A percentile compares a stretch with the other conserved stretches of the same genome.
Evolutionary conservation across 2,888 invertebrate species (phyloP).

Genomic region (Lampropteryx suffumata): DNA sequence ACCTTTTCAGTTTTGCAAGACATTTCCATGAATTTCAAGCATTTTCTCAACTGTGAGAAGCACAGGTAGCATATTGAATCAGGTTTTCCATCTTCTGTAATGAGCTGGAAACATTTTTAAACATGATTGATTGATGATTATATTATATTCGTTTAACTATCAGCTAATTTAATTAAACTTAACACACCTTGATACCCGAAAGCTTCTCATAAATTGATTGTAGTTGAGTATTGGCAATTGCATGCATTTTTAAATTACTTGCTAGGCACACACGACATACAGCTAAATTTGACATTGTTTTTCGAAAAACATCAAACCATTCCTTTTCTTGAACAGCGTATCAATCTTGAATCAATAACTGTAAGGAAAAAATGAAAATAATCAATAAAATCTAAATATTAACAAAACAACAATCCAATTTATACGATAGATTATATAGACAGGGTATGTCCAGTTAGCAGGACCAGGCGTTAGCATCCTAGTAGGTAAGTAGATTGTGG

Average conservation of each 20-base stretch:
- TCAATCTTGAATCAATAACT: no score
- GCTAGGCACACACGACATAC: conserved; percentile 18
- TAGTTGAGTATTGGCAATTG: conserved; percentile 9
- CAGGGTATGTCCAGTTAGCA: no score
- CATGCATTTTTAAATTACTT: conserved; percentile 13
- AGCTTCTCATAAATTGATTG: conserved; percentile 16
- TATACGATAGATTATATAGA: no score
- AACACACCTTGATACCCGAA: conserved; percentile 8
- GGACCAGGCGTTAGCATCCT: no score
- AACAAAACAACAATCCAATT: no score
- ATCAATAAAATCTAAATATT: no score
- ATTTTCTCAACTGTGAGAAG: conserved; percentile 12
- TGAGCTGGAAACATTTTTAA: conserved; percentile 14
- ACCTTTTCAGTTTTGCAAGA: conserved; percentile 10
- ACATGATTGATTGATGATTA: not conserved
- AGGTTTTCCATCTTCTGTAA: conserved; percentile 16
- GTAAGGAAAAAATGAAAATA: no score
- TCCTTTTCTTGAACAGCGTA: no score
- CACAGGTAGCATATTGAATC: conserved; percentile 18
- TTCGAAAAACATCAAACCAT: not conserved
- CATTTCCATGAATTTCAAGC: conserved; percentile 11
- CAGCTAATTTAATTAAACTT: not conserved
- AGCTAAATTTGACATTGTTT: conserved; percentile 3
- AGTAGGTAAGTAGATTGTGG: no score
- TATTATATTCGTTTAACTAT: no score